These are phyloP conservation scores for Bos indicus DNA, from an alignment of 2,113 vertebrate genomes.

Conservation along the genomic window DNA sequence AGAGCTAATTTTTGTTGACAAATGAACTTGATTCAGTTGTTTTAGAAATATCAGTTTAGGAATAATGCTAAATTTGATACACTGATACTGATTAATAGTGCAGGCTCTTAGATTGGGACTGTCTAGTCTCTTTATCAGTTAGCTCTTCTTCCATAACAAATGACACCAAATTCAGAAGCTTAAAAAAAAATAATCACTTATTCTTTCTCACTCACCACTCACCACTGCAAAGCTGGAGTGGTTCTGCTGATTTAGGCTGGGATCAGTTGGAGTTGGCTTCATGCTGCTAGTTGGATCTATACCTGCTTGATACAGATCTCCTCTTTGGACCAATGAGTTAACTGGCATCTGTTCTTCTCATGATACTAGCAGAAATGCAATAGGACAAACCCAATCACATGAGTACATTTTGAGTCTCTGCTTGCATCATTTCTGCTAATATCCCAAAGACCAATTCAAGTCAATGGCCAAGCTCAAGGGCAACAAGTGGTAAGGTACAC, in stretches of 20 bases:
- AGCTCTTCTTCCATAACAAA: conserved; percentile 6
- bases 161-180: background rate
- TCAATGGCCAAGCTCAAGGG: conserved; percentile 12
- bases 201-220: background rate
- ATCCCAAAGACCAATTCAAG: background rate
- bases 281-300: background rate
- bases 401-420: background rate
- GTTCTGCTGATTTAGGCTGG: background rate
- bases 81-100: background rate
- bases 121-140: background rate
- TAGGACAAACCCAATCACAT: background rate
- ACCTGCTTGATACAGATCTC: background rate
- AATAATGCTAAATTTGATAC: conserved; percentile 36
- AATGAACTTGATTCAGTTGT: background rate
- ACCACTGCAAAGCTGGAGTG: background rate
- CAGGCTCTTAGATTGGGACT: background rate
- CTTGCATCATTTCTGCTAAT: background rate
- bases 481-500: background rate
- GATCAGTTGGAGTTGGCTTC: background rate
- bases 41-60: conserved; percentile 39
- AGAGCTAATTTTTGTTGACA: background rate
- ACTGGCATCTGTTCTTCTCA: background rate
- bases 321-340: conserved; percentile 6
- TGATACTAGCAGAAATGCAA: background rate
- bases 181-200: conserved; percentile 34